Evolutionary conservation across 2,113 vertebrate species (phyloP), one percentile per base, ranked within the genome.

Genomic region (Scartelaos histophorus): DNA sequence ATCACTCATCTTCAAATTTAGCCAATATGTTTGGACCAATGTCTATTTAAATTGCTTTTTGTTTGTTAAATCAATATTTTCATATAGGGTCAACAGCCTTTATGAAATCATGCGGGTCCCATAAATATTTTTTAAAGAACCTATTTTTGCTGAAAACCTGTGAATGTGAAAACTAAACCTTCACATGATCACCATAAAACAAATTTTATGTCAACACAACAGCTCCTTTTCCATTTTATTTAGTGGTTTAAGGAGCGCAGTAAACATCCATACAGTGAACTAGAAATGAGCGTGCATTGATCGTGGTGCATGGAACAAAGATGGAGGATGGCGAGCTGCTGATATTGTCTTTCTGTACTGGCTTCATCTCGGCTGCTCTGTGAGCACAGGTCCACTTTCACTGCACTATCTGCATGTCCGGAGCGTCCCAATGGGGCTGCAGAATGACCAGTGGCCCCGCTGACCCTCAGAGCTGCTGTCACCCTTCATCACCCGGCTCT

Each of bases 401-500:
- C 79, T 87, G 90, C 85, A 76, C 82, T 88, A 89, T 91, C 87
- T 90, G 87, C 85, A 90, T 83, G 89, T 94, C 88, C 86, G 74
- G 76, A 82, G 82, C 43, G 69, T 91, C 92, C 92, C 91, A 79
- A 64, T 90, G 91, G 93, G 81, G 79, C 82, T 87, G 75, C 87
- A 88, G 89, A 93, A 88, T 93, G 94, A 94, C 93, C 94, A 90
- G 89, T 93, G 86, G 85, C 88, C 90, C 85, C 61, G 5, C 80
- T 93, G 93, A 90, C 91, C 90, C 90, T 76, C 87, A 83, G 88
- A 85, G 87, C 89, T 83, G 88, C 89, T 91, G 90, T 92, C 90
- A 90, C 90, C 93, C 93, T 92, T 92, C 92, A 91, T 92, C 91
- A 91, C 89, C 90, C 87, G 69, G 54, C 89, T 92, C 92, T 94